Evolutionary conservation across 2,888 invertebrate species (phyloP).

Genomic region (Tachina grossa): DNA sequence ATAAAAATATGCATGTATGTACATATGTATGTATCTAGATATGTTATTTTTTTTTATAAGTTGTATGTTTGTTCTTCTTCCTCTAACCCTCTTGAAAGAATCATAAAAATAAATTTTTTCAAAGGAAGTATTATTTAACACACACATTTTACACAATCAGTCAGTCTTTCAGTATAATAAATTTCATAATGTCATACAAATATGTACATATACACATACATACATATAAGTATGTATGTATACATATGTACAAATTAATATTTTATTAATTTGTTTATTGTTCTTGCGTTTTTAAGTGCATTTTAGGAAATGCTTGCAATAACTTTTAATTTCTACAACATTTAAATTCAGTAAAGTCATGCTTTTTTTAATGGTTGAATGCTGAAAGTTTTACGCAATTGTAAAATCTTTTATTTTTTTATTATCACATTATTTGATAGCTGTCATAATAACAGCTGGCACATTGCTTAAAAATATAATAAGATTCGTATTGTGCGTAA

Average conservation of each 20-base stretch:
- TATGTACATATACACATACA: background rate
- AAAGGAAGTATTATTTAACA: constrained; percentile 44
- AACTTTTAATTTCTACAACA: constrained; percentile 54
- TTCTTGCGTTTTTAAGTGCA: constrained; percentile 34
- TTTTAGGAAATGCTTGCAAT: constrained; percentile 61
- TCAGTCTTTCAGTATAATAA: constrained; percentile 28
- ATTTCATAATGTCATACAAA: constrained; percentile 17
- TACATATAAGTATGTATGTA: background rate
- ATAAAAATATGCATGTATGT: background rate
- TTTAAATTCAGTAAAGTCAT: constrained; percentile 28
- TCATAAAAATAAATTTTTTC: constrained; percentile 6
- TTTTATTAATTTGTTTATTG: constrained; percentile 38
- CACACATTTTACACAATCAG: constrained; percentile 20
- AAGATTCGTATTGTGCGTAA: background rate
- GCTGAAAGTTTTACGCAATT: background rate
- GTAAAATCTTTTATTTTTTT: constrained; percentile 7
- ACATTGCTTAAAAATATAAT: background rate
- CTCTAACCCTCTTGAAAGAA: constrained; percentile 3
- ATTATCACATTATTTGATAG: constrained; percentile 14
- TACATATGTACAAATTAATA: background rate
- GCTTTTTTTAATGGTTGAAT: background rate
- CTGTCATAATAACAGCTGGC: constrained; percentile 24
- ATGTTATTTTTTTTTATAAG: constrained; percentile 30
- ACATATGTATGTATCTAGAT: too few relatives aligned
- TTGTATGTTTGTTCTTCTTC: background rate